phyloP scores from a whole-genome alignment of 2,888 invertebrate species.

The Cheilosia variabilis region DNA sequence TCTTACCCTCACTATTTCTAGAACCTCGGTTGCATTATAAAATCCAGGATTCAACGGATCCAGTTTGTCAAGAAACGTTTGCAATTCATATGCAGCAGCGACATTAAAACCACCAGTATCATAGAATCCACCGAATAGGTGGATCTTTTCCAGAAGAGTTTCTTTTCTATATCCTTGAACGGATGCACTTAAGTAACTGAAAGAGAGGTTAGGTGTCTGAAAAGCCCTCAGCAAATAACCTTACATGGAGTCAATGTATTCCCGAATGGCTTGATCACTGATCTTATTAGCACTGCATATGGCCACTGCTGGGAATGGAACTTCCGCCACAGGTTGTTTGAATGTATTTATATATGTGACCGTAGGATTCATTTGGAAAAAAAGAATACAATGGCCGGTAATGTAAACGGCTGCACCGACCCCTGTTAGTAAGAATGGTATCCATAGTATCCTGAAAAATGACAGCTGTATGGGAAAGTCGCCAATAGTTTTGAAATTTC shows the following conservation, averaged over 20 bases:
- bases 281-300: constrained; percentile 80
- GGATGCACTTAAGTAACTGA: neutral
- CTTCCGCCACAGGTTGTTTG: constrained; percentile 58
- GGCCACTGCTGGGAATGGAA: constrained; percentile 77
- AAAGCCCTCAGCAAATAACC: neutral
- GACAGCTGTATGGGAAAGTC: neutral
- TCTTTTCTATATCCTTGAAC: neutral
- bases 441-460: constrained; percentile 78
- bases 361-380: constrained; percentile 78
- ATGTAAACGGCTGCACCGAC: constrained; percentile 77
- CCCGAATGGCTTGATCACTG: constrained; percentile 76
- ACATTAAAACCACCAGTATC: constrained; percentile 70
- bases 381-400: constrained; percentile 76
- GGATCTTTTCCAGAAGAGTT: constrained; percentile 70
- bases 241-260: constrained; percentile 76
- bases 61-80: constrained; percentile 65
- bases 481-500: neutral
- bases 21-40: constrained; percentile 35
- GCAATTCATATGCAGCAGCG: constrained; percentile 73
- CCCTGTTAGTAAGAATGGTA: constrained; percentile 78
- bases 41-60: neutral
- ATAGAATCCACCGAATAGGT: constrained; percentile 77
- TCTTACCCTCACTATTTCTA: constrained; percentile 25
- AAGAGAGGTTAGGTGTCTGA: neutral
- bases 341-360: constrained; percentile 77